Conservation (phyloP, 2,888 invertebrate species). For the Ferrisia virgata region DNA sequence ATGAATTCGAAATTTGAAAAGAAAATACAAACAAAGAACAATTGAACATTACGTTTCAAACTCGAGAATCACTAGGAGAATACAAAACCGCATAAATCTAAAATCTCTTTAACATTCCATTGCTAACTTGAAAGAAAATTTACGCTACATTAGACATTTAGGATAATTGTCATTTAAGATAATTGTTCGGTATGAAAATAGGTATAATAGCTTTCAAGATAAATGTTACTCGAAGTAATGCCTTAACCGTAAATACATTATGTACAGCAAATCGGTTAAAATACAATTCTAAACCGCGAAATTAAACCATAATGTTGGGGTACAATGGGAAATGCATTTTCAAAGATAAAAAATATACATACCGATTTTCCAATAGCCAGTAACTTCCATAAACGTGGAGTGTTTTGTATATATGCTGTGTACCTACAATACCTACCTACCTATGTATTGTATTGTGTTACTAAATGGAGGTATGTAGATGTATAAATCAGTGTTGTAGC, state of each 20-base stretch:
- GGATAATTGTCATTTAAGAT: conserved; percentile 19
- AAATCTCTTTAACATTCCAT: conserved; percentile 13
- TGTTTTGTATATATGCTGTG: no score
- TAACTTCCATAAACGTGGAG: no score
- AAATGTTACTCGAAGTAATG: background rate
- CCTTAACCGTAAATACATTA: background rate
- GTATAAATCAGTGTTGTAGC: background rate
- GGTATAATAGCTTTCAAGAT: conserved; percentile 1
- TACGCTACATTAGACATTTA: conserved; percentile 22
- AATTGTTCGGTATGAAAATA: conserved; percentile 4
- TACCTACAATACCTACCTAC: background rate
- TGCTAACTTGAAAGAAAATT: conserved; percentile 16
- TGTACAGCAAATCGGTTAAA: background rate
- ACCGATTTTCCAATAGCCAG: background rate
- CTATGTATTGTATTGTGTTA: background rate
- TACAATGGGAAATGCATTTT: background rate
- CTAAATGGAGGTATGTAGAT: no score
- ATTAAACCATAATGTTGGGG: background rate
- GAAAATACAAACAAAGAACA: background rate
- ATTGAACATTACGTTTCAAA: background rate
- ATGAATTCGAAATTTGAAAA: background rate
- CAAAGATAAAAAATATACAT: background rate
- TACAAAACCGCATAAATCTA: conserved; percentile 17
- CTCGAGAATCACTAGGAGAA: background rate
- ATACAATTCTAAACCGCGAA: background rate